Evolutionary conservation across 2,113 vertebrate genomes (phyloP).

Genomic region (Sporophila hypoxantha): DNA sequence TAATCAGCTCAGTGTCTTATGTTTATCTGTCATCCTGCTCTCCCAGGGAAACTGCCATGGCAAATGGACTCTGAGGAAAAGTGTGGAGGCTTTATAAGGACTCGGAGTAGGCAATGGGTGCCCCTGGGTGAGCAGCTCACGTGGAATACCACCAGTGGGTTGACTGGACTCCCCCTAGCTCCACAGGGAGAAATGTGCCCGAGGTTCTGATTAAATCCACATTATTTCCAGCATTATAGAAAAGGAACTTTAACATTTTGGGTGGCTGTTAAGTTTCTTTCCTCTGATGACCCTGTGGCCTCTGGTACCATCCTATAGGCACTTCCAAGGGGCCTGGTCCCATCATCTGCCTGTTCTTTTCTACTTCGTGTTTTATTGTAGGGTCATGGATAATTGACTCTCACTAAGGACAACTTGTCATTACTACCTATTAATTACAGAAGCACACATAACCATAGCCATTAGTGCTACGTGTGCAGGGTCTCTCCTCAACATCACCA

Average conservation of each 20-base stretch:
- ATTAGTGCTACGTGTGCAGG: accelerated
- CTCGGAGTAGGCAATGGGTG: not conserved
- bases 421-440: not conserved
- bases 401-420: not conserved
- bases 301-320: not conserved
- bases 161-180: not conserved
- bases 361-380: not conserved
- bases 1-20: not conserved
- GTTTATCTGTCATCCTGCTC: not conserved
- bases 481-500: not conserved
- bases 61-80: not conserved
- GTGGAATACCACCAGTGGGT: not conserved
- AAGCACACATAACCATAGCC: not conserved
- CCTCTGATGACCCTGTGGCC: not conserved
- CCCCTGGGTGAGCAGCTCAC: not conserved
- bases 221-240: not conserved
- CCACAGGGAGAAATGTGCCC: not conserved
- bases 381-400: not conserved
- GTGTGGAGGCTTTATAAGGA: not conserved
- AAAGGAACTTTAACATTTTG: not conserved
- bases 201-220: not conserved
- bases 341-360: not conserved
- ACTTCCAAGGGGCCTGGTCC: not conserved
- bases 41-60: not conserved
- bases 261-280: not conserved